Evolutionary conservation across 2,113 vertebrate genomes (phyloP).

Genomic region (Corythornis cristatus): DNA sequence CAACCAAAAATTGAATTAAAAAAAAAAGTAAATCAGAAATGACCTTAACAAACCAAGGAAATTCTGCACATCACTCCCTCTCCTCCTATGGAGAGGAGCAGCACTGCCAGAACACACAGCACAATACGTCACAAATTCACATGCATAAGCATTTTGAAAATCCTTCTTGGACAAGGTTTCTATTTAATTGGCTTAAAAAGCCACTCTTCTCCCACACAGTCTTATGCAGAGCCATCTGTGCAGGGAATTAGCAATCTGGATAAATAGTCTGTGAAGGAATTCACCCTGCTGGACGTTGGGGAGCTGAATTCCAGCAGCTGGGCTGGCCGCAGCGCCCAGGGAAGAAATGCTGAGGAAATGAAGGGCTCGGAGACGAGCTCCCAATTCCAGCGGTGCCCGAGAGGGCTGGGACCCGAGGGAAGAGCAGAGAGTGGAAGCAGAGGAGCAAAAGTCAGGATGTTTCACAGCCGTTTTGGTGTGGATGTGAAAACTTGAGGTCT

Average conservation of each 20-base stretch:
- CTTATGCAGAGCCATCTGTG: constrained; percentile 74
- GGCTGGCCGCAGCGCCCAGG: background rate
- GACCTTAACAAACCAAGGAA: constrained; percentile 31
- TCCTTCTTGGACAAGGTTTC: constrained; percentile 73
- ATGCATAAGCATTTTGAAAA: constrained; percentile 65
- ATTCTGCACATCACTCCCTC: background rate
- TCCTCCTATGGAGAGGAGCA: background rate
- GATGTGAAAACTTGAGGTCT: background rate
- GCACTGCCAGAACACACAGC: constrained; percentile 29
- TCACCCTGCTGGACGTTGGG: constrained; percentile 45
- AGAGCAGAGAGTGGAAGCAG: too few species aligned
- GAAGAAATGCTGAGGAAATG: background rate
- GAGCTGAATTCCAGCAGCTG: constrained; percentile 49
- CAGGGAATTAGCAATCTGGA: constrained; percentile 73
- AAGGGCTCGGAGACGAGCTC: background rate
- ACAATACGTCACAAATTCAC: constrained; percentile 59
- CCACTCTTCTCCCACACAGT: constrained; percentile 68
- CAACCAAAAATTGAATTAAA: background rate
- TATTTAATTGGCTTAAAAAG: constrained; percentile 78
- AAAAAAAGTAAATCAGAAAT: background rate
- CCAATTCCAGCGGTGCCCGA: background rate
- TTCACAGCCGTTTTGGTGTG: rapidly evolving
- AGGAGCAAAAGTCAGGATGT: background rate
- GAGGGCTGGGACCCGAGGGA: background rate
- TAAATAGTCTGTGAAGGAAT: constrained; percentile 63